Conservation (phyloP, 2,797 vertebrate genomes). For the Eospalax fontanierii region DNA sequence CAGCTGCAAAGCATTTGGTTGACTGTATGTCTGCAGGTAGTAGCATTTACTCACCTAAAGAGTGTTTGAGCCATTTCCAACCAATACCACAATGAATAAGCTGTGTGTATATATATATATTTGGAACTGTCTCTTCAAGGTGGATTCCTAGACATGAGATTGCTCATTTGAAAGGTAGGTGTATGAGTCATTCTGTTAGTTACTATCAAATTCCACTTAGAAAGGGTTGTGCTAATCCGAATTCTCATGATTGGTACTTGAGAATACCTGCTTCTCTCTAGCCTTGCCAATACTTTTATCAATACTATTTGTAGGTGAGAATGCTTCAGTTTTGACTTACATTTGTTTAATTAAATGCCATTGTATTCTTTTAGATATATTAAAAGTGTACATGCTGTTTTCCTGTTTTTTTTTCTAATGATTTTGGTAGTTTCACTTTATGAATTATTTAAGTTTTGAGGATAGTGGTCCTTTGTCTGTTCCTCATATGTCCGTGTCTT, state of each 20-base stretch:
- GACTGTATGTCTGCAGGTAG: background rate
- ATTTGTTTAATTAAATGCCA: slow-evolving; percentile 46
- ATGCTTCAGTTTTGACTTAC: slow-evolving; percentile 31
- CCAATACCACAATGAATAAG: background rate
- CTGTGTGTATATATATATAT: background rate
- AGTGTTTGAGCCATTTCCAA: background rate
- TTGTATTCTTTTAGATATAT: background rate
- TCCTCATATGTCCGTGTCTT: background rate
- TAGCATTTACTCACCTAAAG: background rate
- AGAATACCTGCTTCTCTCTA: background rate
- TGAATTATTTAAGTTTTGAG: background rate
- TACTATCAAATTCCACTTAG: slow-evolving; percentile 26
- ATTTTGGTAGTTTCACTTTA: slow-evolving; percentile 8
- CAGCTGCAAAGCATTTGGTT: background rate
- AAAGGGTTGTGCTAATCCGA: background rate
- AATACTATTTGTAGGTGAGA: slow-evolving; percentile 44
- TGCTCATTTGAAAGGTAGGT: slow-evolving; percentile 2
- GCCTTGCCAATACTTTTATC: slow-evolving; percentile 30
- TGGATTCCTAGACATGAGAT: slow-evolving; percentile 41
- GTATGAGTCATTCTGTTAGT: slow-evolving; percentile 38
- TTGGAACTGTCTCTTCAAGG: background rate
- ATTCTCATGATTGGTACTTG: background rate
- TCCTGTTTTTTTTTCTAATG: slow-evolving; percentile 28
- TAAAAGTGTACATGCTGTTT: background rate
- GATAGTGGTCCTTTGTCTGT: background rate